A percentile compares a stretch with the other conserved stretches of the same genome.
These are phyloP conservation scores for Scleropages formosus DNA, from an alignment of 2,797 vertebrate genomes.

Conservation along the genomic window DNA sequence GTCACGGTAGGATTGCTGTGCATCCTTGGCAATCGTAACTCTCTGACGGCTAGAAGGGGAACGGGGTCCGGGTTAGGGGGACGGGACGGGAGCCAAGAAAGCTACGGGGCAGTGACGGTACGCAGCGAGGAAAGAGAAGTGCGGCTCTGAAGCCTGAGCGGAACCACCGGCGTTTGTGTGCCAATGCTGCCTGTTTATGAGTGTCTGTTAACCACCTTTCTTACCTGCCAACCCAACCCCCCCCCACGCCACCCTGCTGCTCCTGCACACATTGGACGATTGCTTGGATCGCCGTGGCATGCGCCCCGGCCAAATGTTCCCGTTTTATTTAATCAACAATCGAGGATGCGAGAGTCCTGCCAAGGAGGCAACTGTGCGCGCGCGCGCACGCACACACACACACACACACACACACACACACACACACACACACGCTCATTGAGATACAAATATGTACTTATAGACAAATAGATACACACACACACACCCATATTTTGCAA, in stretches of 20 bases:
- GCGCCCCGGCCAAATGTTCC: background rate
- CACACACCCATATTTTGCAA: background rate
- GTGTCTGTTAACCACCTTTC: background rate
- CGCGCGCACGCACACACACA: background rate
- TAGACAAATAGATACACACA: background rate
- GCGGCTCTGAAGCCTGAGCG: background rate
- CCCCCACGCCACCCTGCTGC: background rate
- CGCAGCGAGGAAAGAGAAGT: background rate
- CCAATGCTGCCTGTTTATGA: no score
- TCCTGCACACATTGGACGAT: background rate
- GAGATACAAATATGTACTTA: constrained; percentile 16
- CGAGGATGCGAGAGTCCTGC: background rate
- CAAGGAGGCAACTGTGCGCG: background rate
- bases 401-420: background rate
- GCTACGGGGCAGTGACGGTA: background rate
- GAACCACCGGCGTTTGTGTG: background rate
- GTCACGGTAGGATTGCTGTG: background rate
- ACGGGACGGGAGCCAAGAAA: background rate
- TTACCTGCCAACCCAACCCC: background rate
- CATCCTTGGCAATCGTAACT: background rate
- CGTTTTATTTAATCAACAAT: background rate
- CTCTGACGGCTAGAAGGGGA: background rate
- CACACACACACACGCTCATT: background rate
- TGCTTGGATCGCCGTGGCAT: background rate
- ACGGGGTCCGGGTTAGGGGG: background rate